A percentile compares a stretch with the other conserved stretches of the same genome.
Conservation (phyloP, 2,888 invertebrate species). For the Dasysyrphus albostriatus region DNA sequence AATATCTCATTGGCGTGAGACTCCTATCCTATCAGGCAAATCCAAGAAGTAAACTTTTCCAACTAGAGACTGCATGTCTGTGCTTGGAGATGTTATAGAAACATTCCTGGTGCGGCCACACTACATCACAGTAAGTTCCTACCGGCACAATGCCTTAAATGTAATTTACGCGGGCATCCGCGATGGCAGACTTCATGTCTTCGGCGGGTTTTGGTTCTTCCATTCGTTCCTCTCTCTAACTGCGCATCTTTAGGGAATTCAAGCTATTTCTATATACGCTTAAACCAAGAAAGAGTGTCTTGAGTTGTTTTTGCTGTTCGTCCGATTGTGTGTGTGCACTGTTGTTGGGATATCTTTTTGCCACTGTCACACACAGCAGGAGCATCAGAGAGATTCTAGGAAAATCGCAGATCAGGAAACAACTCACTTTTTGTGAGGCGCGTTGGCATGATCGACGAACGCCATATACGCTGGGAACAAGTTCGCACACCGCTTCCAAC, state of each 20-base stretch:
- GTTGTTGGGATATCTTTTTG: conserved; percentile 30
- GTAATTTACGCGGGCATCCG: conserved; percentile 77
- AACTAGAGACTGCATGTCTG: conserved; percentile 74
- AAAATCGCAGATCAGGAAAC: conserved; percentile 74
- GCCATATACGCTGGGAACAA: conserved; percentile 73
- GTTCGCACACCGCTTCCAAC: conserved; percentile 49
- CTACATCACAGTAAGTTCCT: conserved; percentile 71
- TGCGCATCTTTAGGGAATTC: conserved; percentile 76
- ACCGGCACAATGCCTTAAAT: conserved; percentile 75
- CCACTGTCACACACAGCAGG: conserved; percentile 45
- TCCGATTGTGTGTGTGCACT: background rate
- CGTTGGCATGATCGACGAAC: conserved; percentile 55
- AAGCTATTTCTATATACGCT: conserved; percentile 67
- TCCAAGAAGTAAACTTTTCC: conserved; percentile 54
- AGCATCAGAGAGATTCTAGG: conserved; percentile 66
- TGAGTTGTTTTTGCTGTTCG: conserved; percentile 42
- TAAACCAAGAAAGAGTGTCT: conserved; percentile 36
- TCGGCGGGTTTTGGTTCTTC: conserved; percentile 39
- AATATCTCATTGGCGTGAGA: no score
- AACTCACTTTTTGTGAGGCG: conserved; percentile 74
- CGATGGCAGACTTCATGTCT: conserved; percentile 77
- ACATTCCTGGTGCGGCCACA: conserved; percentile 68
- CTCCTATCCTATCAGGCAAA: background rate
- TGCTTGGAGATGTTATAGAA: conserved; percentile 42
- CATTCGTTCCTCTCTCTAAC: conserved; percentile 67